phyloP scores from a whole-genome alignment of 2,113 vertebrate species.

The Neodontobutis hainanensis region DNA sequence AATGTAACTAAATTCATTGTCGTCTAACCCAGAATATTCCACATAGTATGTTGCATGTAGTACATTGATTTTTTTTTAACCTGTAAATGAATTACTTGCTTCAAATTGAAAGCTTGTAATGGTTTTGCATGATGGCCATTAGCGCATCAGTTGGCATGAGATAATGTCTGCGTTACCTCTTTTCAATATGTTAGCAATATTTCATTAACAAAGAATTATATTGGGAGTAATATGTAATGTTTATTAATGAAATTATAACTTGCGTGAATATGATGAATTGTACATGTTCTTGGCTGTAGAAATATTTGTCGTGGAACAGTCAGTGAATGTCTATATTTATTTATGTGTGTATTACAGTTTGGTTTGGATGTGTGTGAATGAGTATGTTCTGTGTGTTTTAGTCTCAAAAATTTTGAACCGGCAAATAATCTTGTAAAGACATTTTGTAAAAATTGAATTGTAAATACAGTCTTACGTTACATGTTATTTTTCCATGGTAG shows the following conservation, averaged over 20 bases:
- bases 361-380: conserved; percentile 84
- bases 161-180: conserved; percentile 80
- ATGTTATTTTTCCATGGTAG: conserved; percentile 86
- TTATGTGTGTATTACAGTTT: conserved; percentile 88
- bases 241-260: conserved; percentile 84
- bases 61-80: conserved; percentile 75
- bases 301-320: conserved; percentile 82
- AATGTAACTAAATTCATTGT: conserved; percentile 74
- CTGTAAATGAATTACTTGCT: conserved; percentile 80
- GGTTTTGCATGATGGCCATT: conserved; percentile 86
- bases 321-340: conserved; percentile 94
- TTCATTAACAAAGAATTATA: conserved; percentile 84
- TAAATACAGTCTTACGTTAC: conserved; percentile 90
- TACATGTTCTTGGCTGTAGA: conserved; percentile 85
- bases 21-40: conserved; percentile 75
- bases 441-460: conserved; percentile 91
- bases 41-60: conserved; percentile 83
- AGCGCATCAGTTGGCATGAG: conserved; percentile 84
- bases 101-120: conserved; percentile 75
- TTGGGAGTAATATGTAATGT: conserved; percentile 80
- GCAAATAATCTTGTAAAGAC: conserved; percentile 85
- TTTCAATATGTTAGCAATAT: conserved; percentile 83
- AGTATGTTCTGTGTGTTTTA: conserved; percentile 79
- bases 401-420: conserved; percentile 73
- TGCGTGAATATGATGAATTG: conserved; percentile 77